Base-by-base conservation (phyloP, 2,797 vertebrate species). In the Danio kyathit region DNA sequence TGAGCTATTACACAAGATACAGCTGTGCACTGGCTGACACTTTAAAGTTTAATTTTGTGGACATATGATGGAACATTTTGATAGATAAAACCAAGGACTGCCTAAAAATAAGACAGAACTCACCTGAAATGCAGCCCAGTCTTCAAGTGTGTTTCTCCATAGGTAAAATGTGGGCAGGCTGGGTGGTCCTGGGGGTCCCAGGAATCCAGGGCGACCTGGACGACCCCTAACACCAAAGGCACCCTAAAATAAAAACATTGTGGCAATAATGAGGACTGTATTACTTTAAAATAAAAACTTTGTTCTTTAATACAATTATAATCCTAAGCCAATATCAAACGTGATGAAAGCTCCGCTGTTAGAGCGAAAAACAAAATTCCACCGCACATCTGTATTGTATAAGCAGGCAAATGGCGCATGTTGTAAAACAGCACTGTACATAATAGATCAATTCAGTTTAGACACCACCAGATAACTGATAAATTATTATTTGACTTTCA, bases 81-180 rank as follows among this genome's bases (percentile, higher is more conserved):
- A 29, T 29, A 29, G 29, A 29, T 29, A 29, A 29, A 29, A 56
- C 29, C 54, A 48, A 7, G 17, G 66, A 60, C 29, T 40, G 21
- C 3, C 19, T 12, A 13, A 7, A 51, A 6, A n/a, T 13, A 29
- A 29, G 29, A 29, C 29, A 70, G 60, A 59, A 88, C 89, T 91
- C 86, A 97, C 96, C 80, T 79, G 92, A 88, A 97, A 97, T 0
- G 83, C 89, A 38, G 91, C 88, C 96, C 96, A 96, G 69, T 96
- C 96, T 74, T 97, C 96, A 9, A 84, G 88, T 5, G 96, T 95
- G 87, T 97, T 96, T 87, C 88, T 96, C 96, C 96, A 96, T 54
- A 96, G 91, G 85, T 97, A 88, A 4, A 97, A 65, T 5, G 88
- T 91, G 10, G 96, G 96, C 77, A 95, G 86, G 12, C 96, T 96